Base-by-base conservation (phyloP, 2,113 vertebrate species). In the Camelus bactrianus region DNA sequence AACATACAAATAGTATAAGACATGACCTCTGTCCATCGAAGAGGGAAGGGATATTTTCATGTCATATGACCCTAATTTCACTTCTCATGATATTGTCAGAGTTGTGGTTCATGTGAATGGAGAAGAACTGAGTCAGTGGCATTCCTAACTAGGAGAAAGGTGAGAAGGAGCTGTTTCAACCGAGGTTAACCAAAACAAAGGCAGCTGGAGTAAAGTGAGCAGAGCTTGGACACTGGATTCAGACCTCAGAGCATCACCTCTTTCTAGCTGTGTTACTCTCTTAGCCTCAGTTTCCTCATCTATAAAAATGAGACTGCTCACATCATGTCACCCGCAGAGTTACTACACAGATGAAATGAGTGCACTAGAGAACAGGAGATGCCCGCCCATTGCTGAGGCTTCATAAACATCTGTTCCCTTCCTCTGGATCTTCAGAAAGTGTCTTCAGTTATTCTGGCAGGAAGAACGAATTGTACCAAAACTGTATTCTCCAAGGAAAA, bases 401-500 rank as follows among this genome's bases (percentile, higher is more conserved):
- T 42, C 85, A 28, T 46, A 86, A 91, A 89, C 62, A 32, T 91
- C 75, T 48, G 1, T 64, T 72, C 22, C 69, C 42, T 72, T 85
- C 50, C 60, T 85, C 60, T 64, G 65, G 46, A 73, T 58, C 26
- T 87, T 62, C 64, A 65, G 28, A 58, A 64, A 84, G 16, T 54
- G 70, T 60, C 58, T 72, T 92, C 52, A 58, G 28, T 86, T 90
- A 90, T 70, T 84, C 28, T 77, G 46, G 30, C 75, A 93, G 81
- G 35, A 83, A 60, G 24, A 91, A 64, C 26, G 58, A 69, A 28
- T 90, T 62, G 54, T 77, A 38, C 15, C 50, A 75, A 93, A 90
- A 75, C 20, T 77, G 1, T 62, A 64, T 89, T 91, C 89, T 95
- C 52, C 50, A 73, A 93, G 42, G 62, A 91, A 73, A 95, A 56